Base-by-base conservation (phyloP, 2,888 invertebrate genomes). In the Kryphioiulus occultus region DNA sequence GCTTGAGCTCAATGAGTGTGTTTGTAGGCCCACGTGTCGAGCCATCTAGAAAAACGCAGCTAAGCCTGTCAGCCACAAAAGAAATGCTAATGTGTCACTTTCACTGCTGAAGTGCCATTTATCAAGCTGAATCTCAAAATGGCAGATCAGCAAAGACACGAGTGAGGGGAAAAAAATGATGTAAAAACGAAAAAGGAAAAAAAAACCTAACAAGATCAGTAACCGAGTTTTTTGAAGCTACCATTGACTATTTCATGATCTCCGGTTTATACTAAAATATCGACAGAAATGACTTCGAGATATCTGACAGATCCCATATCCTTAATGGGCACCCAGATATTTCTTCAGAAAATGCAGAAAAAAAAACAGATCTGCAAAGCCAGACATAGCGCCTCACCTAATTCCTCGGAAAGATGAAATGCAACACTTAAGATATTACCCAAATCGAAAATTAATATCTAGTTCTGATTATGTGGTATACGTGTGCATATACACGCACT, bases 11-110 rank as follows among this genome's bases (percentile, higher is more conserved):
- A 84, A 84, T 59, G 59, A 59, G 59, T 59, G 59, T 59, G 59
- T 59, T 59, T 59, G 59, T 59, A 84, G 84, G 39, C 39, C 30
- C 84, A 30, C 84, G 39, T 84, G 32, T 84, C 84, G 39, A 39
- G 19, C 39, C 10, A 84, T 84, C 84, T 32, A 84, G 10, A 32
- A 35, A 84, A 32, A 84, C 32, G 84, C 39, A 32, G 84, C 84
- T 84, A 84, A 84, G 84, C 32, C 84, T 84, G 84, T 84, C 84
- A 84, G 84, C 17, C 39, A 84, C 84, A 84, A 84, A 84, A 84
- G 85, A 85, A 85, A 85, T 44, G 86, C 26, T 86, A 53, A 86
- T 86, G 86, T 86, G 86, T 86, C 86, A 86, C 42, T 86, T 86
- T 59, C 53, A 86, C 68, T 86, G 44, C 53, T 26, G 32, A 59